Conservation (phyloP, 2,797 vertebrate species). For the Mastacembelus armatus region DNA sequence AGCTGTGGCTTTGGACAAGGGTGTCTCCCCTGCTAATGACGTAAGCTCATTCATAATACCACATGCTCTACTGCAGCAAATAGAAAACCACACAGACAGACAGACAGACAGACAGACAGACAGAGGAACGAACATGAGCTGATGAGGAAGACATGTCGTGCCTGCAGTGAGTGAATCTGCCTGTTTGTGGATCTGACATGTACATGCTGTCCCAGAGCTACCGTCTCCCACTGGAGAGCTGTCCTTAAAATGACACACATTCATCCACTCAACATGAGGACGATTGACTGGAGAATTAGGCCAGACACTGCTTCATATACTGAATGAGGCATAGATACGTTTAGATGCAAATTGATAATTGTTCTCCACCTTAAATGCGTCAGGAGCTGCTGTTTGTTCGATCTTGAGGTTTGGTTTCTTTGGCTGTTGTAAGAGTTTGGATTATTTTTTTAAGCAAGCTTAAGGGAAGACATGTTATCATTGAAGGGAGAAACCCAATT, state of each 20-base stretch:
- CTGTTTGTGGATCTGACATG: slow-evolving; percentile 66
- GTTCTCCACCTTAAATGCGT: slow-evolving; percentile 17
- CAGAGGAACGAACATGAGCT: slow-evolving; percentile 15
- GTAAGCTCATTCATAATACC: slow-evolving; percentile 53
- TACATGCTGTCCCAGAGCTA: slow-evolving; percentile 75
- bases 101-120: slow-evolving; percentile 9
- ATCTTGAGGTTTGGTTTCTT: slow-evolving; percentile 16
- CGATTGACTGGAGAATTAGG: slow-evolving; percentile 69
- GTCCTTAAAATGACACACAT: slow-evolving; percentile 76
- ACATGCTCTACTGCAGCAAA: slow-evolving; percentile 12
- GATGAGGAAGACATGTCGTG: slow-evolving; percentile 27
- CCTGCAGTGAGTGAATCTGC: slow-evolving; percentile 48
- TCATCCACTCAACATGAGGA: slow-evolving; percentile 78
- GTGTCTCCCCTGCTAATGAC: slow-evolving; percentile 29
- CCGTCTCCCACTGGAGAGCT: slow-evolving; percentile 37
- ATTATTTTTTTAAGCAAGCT: slow-evolving; percentile 4
- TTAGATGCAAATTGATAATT: slow-evolving; percentile 36
- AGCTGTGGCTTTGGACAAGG: slow-evolving; percentile 66
- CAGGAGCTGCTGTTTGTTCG: slow-evolving; percentile 6
- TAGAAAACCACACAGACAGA: not conserved
- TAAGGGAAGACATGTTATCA: slow-evolving; percentile 19
- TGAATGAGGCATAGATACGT: slow-evolving; percentile 18
- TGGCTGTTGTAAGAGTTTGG: slow-evolving; percentile 16
- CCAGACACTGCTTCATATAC: slow-evolving; percentile 33
- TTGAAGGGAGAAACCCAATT: slow-evolving; percentile 8